Conservation (phyloP, 2,888 invertebrate species). For the Melolontha melolontha region DNA sequence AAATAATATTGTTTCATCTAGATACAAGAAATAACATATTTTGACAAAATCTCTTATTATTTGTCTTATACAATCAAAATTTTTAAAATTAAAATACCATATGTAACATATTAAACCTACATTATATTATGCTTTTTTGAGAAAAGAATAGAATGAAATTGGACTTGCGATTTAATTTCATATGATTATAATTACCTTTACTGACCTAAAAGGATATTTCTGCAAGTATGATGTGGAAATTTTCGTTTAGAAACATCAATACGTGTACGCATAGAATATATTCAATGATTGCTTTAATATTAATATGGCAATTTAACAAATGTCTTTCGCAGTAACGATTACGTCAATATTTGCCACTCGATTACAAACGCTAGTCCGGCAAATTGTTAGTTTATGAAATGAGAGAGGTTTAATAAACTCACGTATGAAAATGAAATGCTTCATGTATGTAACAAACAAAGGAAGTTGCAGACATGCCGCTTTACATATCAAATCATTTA, state of each 20-base stretch:
- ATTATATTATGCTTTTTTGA: too few species aligned
- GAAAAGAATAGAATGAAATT: too few species aligned
- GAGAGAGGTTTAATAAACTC: slow-evolving; percentile 31
- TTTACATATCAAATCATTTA: slow-evolving; percentile 23
- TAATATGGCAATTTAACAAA: slow-evolving; percentile 13
- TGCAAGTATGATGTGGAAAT: slow-evolving; percentile 16
- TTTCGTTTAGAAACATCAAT: slow-evolving; percentile 21
- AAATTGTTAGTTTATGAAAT: slow-evolving; percentile 6
- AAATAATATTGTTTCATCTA: too few species aligned
- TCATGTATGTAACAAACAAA: background rate
- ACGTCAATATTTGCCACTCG: slow-evolving; percentile 29
- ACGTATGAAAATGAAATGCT: slow-evolving; percentile 19
- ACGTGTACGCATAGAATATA: slow-evolving; percentile 16
- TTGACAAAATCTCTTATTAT: too few species aligned
- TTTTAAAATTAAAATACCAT: too few species aligned
- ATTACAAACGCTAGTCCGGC: slow-evolving; percentile 12
- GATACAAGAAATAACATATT: too few species aligned
- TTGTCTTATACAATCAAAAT: too few species aligned
- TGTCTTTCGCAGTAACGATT: slow-evolving; percentile 27
- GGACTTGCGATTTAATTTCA: too few species aligned
- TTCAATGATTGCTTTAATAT: slow-evolving; percentile 14
- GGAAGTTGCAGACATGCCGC: slow-evolving; percentile 15
- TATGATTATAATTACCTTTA: too few species aligned
- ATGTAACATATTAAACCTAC: too few species aligned
- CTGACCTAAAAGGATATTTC: background rate